A percentile compares a stretch with the other conserved stretches of the same genome.
These are phyloP conservation scores for Cyprinodon tularosa DNA, from an alignment of 2,113 vertebrate genomes.

Conservation along the genomic window DNA sequence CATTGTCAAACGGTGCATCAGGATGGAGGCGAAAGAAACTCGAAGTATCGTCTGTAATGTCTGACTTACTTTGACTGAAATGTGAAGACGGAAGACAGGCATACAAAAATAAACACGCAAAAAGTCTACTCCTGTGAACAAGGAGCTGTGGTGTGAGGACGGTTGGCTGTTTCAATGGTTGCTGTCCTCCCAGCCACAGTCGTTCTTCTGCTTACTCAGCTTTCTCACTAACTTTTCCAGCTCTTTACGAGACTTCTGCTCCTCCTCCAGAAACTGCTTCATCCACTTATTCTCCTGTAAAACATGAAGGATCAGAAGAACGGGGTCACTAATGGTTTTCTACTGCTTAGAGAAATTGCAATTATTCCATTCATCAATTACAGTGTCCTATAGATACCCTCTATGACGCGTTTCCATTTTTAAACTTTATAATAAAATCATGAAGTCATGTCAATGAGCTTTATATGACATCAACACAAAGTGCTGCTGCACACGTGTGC, in stretches of 20 bases:
- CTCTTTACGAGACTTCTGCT: slow-evolving; percentile 94
- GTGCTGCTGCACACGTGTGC: too few species aligned
- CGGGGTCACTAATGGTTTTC: background rate
- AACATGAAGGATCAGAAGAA: background rate
- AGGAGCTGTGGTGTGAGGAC: slow-evolving; percentile 40
- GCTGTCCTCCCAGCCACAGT: slow-evolving; percentile 87
- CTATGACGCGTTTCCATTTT: too few species aligned
- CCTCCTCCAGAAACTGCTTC: slow-evolving; percentile 97
- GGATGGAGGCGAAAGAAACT: slow-evolving; percentile 14
- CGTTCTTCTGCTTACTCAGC: slow-evolving; percentile 93
- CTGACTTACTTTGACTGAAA: slow-evolving; percentile 43
- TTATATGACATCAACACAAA: too few species aligned
- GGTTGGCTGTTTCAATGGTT: slow-evolving; percentile 75
- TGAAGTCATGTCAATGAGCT: too few species aligned
- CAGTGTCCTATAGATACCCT: too few species aligned
- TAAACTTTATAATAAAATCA: too few species aligned
- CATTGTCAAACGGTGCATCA: slow-evolving; percentile 19
- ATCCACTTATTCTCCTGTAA: slow-evolving; percentile 94
- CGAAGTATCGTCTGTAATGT: slow-evolving; percentile 1
- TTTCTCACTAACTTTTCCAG: slow-evolving; percentile 92
- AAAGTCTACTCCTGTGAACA: slow-evolving; percentile 31
- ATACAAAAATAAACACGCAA: slow-evolving; percentile 28
- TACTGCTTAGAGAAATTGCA: too few species aligned
- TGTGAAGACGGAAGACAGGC: slow-evolving; percentile 35
- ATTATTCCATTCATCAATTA: too few species aligned